Evolutionary conservation across 2,797 vertebrate species (phyloP).

Genomic region (Aselliscus stoliczkanus): DNA sequence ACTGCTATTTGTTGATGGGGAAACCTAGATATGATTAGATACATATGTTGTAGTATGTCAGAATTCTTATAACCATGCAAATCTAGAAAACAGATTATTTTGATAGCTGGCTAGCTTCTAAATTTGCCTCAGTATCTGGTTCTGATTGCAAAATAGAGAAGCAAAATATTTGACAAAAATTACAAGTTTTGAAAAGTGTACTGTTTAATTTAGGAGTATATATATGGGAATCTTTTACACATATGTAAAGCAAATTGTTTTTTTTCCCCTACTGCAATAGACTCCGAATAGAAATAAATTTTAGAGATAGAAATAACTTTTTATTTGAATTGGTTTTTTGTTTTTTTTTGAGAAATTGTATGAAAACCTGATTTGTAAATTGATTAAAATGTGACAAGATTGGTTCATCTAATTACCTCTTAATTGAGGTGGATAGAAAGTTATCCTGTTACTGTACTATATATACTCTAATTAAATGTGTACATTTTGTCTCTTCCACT

Average conservation of each 20-base stretch:
- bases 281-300: background rate
- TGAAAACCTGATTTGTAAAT: conserved; percentile 25
- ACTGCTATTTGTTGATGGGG: background rate
- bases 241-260: background rate
- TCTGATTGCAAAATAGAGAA: background rate
- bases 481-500: background rate
- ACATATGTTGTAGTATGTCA: background rate
- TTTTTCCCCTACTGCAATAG: background rate
- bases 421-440: background rate
- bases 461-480: background rate
- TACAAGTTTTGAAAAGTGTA: background rate
- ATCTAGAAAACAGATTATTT: background rate
- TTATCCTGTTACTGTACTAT: background rate
- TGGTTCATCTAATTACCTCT: background rate
- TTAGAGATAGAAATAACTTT: background rate
- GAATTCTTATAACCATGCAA: background rate
- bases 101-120: background rate
- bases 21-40: background rate
- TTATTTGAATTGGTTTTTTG: background rate
- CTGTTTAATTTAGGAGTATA: background rate
- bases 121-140: background rate
- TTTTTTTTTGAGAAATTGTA: background rate
- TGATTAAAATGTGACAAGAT: background rate
- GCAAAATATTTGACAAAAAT: background rate
- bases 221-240: background rate